Evolutionary conservation across 2,113 vertebrate species (phyloP).

Genomic region (Megaceryle torquata): DNA sequence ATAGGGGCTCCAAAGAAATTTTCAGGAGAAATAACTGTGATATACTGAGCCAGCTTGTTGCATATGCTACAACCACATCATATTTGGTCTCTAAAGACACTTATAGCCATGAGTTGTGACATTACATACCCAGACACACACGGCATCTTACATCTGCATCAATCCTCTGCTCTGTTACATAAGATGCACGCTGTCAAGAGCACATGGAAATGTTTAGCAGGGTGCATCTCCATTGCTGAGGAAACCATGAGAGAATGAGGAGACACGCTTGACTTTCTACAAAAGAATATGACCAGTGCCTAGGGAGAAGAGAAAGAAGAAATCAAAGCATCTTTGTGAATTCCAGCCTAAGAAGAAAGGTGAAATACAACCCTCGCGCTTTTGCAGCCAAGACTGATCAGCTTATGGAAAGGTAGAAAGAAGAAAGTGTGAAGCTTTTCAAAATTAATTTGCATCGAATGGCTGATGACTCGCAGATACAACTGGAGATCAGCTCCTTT

Average conservation of each 20-base stretch:
- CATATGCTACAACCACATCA: too few species aligned
- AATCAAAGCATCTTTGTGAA: neutral
- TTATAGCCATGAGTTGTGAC: neutral
- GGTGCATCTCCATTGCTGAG: neutral
- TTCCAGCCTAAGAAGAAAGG: neutral
- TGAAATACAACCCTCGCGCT: neutral
- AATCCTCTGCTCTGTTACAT: fast-evolving
- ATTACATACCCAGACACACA: neutral
- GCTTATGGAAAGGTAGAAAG: neutral
- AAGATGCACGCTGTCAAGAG: neutral
- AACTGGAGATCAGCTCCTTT: neutral
- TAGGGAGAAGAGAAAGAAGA: neutral
- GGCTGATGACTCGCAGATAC: neutral
- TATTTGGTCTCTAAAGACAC: neutral
- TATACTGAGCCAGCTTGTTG: neutral
- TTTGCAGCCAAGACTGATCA: neutral
- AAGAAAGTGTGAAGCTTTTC: neutral
- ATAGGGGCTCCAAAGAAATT: neutral
- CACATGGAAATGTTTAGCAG: neutral
- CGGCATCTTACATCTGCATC: neutral
- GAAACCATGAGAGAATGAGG: neutral
- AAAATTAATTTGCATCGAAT: neutral
- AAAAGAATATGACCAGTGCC: neutral
- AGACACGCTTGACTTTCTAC: neutral
- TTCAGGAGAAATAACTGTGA: neutral